Evolutionary conservation across 2,113 vertebrate species (phyloP).

Genomic region (Gopherus evgoodei): DNA sequence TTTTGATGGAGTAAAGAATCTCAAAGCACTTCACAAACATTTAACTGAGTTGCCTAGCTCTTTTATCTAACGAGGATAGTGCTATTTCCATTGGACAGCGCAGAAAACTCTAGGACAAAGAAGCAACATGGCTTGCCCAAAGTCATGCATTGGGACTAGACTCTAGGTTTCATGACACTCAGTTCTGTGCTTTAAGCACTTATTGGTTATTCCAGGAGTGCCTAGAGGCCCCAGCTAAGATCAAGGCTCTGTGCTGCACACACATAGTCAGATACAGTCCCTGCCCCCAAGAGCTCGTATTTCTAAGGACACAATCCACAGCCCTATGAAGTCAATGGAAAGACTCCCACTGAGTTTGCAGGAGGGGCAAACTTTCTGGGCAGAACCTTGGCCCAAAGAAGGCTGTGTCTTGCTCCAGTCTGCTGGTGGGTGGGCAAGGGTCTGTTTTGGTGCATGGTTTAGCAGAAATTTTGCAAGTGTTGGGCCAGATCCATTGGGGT

Average conservation of each 20-base stretch:
- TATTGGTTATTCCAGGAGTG: background rate
- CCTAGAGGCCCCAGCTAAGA: background rate
- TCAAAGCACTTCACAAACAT: background rate
- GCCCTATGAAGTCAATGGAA: background rate
- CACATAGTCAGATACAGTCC: background rate
- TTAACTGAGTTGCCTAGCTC: background rate
- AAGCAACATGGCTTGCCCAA: slow-evolving; percentile 1
- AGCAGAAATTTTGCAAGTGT: background rate
- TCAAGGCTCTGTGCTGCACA: background rate
- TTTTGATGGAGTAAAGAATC: background rate
- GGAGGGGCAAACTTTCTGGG: background rate
- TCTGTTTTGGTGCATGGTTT: background rate
- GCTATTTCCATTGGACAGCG: background rate
- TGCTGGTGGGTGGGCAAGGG: background rate
- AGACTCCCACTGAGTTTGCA: background rate
- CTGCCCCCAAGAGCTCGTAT: background rate
- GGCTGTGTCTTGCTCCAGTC: background rate
- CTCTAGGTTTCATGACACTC: background rate
- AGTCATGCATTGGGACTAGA: background rate
- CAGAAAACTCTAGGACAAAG: background rate
- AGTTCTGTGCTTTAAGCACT: background rate
- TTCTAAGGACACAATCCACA: background rate
- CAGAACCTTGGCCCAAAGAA: background rate
- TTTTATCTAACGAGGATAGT: background rate
- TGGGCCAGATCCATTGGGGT: background rate